Evolutionary conservation across 1,140 invertebrate species (phyloP), one percentile per base, ranked within the genome.

Genomic region (Bombus picipes): DNA sequence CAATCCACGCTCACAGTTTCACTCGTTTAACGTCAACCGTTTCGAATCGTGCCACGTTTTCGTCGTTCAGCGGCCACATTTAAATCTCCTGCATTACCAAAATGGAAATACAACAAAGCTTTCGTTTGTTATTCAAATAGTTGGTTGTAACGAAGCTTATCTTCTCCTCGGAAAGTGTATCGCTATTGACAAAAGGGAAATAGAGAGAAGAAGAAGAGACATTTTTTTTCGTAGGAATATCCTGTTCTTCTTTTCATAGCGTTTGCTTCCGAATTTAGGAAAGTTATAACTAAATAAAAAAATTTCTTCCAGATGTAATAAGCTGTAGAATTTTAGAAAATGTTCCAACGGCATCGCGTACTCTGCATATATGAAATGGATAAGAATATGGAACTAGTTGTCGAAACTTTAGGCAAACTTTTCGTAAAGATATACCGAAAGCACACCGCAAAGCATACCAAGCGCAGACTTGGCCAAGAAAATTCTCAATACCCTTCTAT

Each of bases 351-450:
- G 34, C 18, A 15, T 32, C n/a, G n/a, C n/a, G 15, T 66, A 66
- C 13, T 15, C n/a, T 66, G n/a, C 62, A 68, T 32, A 10, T 37
- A 68, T 68, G 66, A 37, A 68, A 68, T 68, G 66, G 66, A 68
- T 25, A 22, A 68, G 66, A 37, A 68, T 68, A 37, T 68, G 34
- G 34, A 68, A 68, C 68, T 71, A 71, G 37, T 68, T 68, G 66
- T 28, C 68, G 25, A 71, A 71, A 71, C 34, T 39, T 71, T 39
- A 1, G 10, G 12, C 0, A 71, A 71, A 71, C 18, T 71, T 71
- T 39, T 28, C 68, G 22, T 12, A 71, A 71, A 71, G 66, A 68
- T 68, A 37, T 37, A 68, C 9, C 66, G 8, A 66, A 37, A 18
- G 66, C 66, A 37, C 9, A 3, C 34, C 34, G 37, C 66, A 68